Base-by-base conservation (phyloP, 2,113 vertebrate species). In the Pteruthius melanotis region DNA sequence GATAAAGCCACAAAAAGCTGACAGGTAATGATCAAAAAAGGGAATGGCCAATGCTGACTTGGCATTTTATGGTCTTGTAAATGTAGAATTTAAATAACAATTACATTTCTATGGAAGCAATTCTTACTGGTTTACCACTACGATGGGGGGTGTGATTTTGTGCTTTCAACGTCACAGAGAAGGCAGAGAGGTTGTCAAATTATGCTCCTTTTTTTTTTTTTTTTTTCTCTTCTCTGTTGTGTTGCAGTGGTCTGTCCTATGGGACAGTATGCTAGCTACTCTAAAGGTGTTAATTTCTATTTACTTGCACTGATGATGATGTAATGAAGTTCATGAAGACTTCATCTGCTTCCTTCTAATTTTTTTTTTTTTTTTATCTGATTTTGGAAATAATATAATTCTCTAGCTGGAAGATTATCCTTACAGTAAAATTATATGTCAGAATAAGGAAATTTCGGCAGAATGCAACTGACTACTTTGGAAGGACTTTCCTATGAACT, bases 41-140 rank as follows among this genome's bases (percentile, higher is more conserved):
- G 97, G 97, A 98, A 96, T 72, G 61, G 71, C 49, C 20, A 56
- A 85, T 7, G 71, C 85, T 86, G 75, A 91, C 78, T 91, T 52
- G 63, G 59, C 76, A 94, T 97, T 96, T 94, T 98, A 96, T 98
- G 97, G 93, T 97, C 91, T 97, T 97, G 97, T 96, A 97, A 98
- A 98, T 89, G 57, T 47, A 78, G 56, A 97, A 94, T 97, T 92
- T 96, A 98, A 98, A 96, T 97, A 94, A 94, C 95, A 97, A 89
- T 84, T 94, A 64, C 83, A 87, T 95, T 96, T 76, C 84, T 87
- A 65, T 87, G 70, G 57, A 91, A 64, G 40, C 54, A 63, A 78
- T 94, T 65, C 64, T 76, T 30, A 39, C n/a, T 28, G 10, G 45
- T 83, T 93, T 93, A 50, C 75, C 45, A 52, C 52, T 76, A 33